Base-by-base conservation (phyloP, 2,888 invertebrate genomes). In the Synanthedon tipuliformis region DNA sequence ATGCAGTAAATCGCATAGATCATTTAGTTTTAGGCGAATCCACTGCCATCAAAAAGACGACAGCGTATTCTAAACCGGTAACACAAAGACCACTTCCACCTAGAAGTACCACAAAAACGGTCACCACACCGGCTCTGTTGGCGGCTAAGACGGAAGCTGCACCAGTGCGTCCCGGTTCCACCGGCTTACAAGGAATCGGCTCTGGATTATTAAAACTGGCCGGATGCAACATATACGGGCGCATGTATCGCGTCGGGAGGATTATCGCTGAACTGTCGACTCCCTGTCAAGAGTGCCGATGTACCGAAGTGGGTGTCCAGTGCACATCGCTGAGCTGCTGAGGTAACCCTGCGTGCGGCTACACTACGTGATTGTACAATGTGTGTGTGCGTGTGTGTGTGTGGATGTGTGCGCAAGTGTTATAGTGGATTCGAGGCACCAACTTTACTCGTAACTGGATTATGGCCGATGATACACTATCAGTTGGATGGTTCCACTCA, bases 191-290 rank as follows among this genome's bases (percentile, higher is more conserved):
- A 7, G 74, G 70, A 2, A 56, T 73, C 1, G 85, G 88, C 1
- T 77, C 89, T 12, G 92, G 92, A 41, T 77, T 92, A 52, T 78
- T 94, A 50, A 95, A 95, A 76, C 75, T 95, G 57, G 94, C 94
- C 11, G 95, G 95, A 1, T 96, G 96, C 71, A 96, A 96, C 78
- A 95, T 96, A 64, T 95, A 95, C 68, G 96, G 96, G 5, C 89
- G 93, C 59, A 95, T 95, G 93, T 95, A 95, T 75, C 89, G 93
- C 23, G 93, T 95, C 10, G 95, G 94, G 3, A 89, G 92, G 65
- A 92, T 94, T 61, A 95, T 96, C 63, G 89, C 92, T 1, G 95
- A 96, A 81, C 81, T 96, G 57, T 95, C 95, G 5, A 92, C 92
- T 54, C 91, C 93, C 12, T 96, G 96, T 77, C 89, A 92, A 61